Base-by-base conservation (phyloP, 2,113 vertebrate genomes). In the Cebus imitator region DNA sequence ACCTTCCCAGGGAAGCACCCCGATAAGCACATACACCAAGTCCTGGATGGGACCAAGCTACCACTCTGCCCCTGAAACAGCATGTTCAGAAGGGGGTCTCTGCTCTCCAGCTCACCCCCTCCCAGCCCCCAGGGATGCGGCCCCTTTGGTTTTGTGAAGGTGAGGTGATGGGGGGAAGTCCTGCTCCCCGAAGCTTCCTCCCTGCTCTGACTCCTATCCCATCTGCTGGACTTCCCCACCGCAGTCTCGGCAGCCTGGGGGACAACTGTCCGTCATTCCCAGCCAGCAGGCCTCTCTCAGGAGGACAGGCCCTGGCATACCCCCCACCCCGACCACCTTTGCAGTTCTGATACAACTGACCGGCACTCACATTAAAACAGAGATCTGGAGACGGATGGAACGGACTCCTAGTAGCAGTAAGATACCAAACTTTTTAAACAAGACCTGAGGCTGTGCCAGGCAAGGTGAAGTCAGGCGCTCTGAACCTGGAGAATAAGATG, bases 171-270 rank as follows among this genome's bases (percentile, higher is more conserved):
- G 58, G 25, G 58, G 58, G 25, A 61, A 4, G 25, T 27, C 25
- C 58, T 61, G 58, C 25, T 27, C 58, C 27, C 25, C 27, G 10
- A 12, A 61, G 58, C 58, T 61, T 27, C 25, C 43, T 79, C 18
- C 37, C 17, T 7, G 13, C 21, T 9, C 48, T 2, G n/a, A 50
- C 61, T 40, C 37, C 37, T 43, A 30, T 35, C 9, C 18, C 70
- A 2, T 3, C 1, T 58, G 17, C 20, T 3, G 6, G 43, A 73
- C 12, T 61, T 16, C 55, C 55, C 43, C 3, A 2, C 5, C 27
- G 16, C 6, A 6, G 20, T 50, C 70, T 85, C 35, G 1, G 2
- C 0, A n/a, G 78, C 68, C 14, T 37, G 16, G 37, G 30, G 21
- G 78, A 12, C 25, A 23, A n/a, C 5, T 1, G 17, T 8, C 68